Conservation (phyloP, 2,888 invertebrate genomes). For the Gasteruption jaculator region DNA sequence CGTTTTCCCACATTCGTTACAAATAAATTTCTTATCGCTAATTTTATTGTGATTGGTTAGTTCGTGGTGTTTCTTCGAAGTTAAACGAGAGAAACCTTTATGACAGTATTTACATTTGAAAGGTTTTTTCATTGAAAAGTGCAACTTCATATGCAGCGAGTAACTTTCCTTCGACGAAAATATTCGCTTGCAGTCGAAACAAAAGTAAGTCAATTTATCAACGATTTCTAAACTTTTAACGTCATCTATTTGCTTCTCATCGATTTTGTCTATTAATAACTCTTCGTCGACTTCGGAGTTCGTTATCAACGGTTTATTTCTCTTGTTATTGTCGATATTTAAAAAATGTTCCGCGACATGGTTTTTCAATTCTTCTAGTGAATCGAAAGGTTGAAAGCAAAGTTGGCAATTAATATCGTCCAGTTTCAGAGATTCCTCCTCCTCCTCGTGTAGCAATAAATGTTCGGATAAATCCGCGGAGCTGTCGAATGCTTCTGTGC, state of each 20-base stretch:
- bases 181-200: constrained; percentile 27
- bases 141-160: constrained; percentile 25
- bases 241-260: not conserved
- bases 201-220: constrained; percentile 18
- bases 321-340: constrained; percentile 17
- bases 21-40: constrained; percentile 35
- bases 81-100: constrained; percentile 22
- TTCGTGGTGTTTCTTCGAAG: constrained; percentile 22
- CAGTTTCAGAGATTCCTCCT: too few species aligned
- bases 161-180: constrained; percentile 28
- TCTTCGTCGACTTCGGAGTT: not conserved
- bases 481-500: too few species aligned
- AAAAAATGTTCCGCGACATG: constrained; percentile 36
- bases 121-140: constrained; percentile 23
- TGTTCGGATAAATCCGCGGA: too few species aligned
- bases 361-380: constrained; percentile 28
- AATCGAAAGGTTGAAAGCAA: constrained; percentile 30
- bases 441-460: constrained; percentile 19
- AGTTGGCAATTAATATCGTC: constrained; percentile 33
- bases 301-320: too few species aligned
- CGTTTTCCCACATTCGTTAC: constrained; percentile 25
- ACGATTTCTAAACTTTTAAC: constrained; percentile 5
- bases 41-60: constrained; percentile 32
- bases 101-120: constrained; percentile 28
- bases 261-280: not conserved